Percentiles rank a stretch among this genome's conserved stretches.
Conservation (phyloP, 1,140 invertebrate species). For the Drosophila tropicalis region DNA sequence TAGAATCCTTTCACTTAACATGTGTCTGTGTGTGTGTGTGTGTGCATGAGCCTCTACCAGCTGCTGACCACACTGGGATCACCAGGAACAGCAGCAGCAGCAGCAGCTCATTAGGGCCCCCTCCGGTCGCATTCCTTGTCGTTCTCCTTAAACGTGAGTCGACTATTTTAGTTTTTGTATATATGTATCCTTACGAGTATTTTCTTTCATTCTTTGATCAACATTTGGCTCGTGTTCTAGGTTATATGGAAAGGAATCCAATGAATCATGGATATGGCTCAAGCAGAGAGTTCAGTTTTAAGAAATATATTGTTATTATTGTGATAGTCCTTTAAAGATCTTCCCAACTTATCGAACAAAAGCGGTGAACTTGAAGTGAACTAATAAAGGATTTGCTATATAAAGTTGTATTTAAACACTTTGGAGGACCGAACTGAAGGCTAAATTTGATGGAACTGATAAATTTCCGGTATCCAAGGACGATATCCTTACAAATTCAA, state of each 20-base stretch:
- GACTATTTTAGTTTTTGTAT: constrained; percentile 61
- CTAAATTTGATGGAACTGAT: too few species aligned
- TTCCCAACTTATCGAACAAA: too few species aligned
- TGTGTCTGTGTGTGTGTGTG: constrained; percentile 32
- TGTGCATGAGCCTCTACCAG: constrained; percentile 46
- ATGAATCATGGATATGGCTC: too few species aligned
- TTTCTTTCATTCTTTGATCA: constrained; percentile 40
- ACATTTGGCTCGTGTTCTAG: constrained; percentile 37
- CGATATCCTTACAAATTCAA: too few species aligned
- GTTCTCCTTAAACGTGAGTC: constrained; percentile 75
- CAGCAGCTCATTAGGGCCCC: constrained; percentile 53
- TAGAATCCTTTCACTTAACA: constrained; percentile 63
- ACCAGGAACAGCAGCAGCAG: constrained; percentile 21
- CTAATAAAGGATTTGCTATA: too few species aligned
- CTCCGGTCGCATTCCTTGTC: constrained; percentile 8
- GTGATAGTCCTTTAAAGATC: too few species aligned
- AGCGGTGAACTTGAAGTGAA: too few species aligned
- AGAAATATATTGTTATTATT: too few species aligned
- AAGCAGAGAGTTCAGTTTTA: too few species aligned
- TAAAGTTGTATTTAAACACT: too few species aligned
- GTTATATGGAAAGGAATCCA: constrained; percentile 4
- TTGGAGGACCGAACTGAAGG: too few species aligned
- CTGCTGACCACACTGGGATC: constrained; percentile 74
- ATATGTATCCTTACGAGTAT: neutral
- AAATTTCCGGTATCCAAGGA: too few species aligned